phyloP scores from a whole-genome alignment of 1,140 invertebrate species.

The Aphis gossypii region DNA sequence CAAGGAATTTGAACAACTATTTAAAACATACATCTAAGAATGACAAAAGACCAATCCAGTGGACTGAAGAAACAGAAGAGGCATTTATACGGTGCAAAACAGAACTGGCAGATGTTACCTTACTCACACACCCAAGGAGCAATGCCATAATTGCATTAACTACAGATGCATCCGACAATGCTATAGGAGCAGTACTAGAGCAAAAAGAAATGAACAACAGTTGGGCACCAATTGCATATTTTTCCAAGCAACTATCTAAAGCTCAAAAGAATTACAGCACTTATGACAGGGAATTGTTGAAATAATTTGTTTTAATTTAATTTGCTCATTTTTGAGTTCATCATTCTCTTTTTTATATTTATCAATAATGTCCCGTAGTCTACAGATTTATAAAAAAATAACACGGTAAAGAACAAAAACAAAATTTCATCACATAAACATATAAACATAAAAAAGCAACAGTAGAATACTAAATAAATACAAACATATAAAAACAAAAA shows the following conservation, averaged over 20 bases:
- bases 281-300: slow-evolving; percentile 66
- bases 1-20: slow-evolving; percentile 61
- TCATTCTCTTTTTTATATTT: too few species aligned
- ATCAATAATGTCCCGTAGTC: too few species aligned
- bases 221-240: slow-evolving; percentile 64
- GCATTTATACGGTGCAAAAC: slow-evolving; percentile 65
- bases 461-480: too few species aligned
- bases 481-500: too few species aligned
- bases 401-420: too few species aligned
- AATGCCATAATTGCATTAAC: slow-evolving; percentile 53
- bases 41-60: slow-evolving; percentile 55
- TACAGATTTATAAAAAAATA: too few species aligned
- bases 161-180: slow-evolving; percentile 60
- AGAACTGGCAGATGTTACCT: slow-evolving; percentile 60
- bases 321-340: too few species aligned
- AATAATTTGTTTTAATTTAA: too few species aligned
- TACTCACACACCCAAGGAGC: slow-evolving; percentile 56
- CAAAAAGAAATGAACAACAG: slow-evolving; percentile 42
- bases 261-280: slow-evolving; percentile 63
- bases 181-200: slow-evolving; percentile 60
- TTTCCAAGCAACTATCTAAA: slow-evolving; percentile 63
- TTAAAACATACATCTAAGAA: slow-evolving; percentile 61
- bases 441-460: too few species aligned
- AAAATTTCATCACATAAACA: too few species aligned
- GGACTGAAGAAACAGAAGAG: slow-evolving; percentile 54